Conservation (phyloP, 2,888 invertebrate genomes). For the Sceliomorpha sp. region DNA sequence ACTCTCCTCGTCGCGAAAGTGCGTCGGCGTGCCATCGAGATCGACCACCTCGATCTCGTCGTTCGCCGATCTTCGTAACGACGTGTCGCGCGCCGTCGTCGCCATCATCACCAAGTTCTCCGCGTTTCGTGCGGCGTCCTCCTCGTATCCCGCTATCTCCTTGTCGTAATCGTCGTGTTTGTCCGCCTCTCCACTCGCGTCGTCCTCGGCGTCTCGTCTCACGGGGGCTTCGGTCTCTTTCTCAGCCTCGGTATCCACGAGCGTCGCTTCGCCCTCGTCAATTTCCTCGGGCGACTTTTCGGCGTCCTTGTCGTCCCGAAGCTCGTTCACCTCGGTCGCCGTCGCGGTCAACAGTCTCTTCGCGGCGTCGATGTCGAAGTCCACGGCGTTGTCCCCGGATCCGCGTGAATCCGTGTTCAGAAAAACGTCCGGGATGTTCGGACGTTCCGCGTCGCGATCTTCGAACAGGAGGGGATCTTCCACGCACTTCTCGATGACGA, state of each 20-base stretch:
- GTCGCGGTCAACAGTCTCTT: background rate
- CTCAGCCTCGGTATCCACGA: background rate
- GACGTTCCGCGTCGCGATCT: background rate
- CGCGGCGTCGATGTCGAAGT: slow-evolving; percentile 38
- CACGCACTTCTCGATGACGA: slow-evolving; percentile 44
- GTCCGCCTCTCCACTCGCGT: background rate
- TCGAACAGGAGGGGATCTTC: slow-evolving; percentile 26
- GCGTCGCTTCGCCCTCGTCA: too few relatives aligned
- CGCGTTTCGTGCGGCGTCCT: slow-evolving; percentile 15
- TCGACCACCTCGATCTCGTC: background rate
- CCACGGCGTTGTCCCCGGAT: slow-evolving; percentile 51
- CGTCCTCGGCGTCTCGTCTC: background rate
- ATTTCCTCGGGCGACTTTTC: background rate
- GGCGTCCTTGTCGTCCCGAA: too few relatives aligned
- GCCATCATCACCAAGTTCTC: background rate
- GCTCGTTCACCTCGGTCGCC: too few relatives aligned
- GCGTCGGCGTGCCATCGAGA: background rate
- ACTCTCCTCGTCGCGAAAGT: background rate
- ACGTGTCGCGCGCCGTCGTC: slow-evolving; percentile 10
- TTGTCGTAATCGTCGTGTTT: slow-evolving; percentile 37
- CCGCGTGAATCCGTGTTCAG: slow-evolving; percentile 39
- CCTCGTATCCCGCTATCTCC: slow-evolving; percentile 38
- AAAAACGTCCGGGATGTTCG: slow-evolving; percentile 13
- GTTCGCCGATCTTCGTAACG: background rate
- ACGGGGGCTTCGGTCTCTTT: background rate